Base-by-base conservation (phyloP, 2,113 vertebrate genomes). In the Podiceps cristatus region DNA sequence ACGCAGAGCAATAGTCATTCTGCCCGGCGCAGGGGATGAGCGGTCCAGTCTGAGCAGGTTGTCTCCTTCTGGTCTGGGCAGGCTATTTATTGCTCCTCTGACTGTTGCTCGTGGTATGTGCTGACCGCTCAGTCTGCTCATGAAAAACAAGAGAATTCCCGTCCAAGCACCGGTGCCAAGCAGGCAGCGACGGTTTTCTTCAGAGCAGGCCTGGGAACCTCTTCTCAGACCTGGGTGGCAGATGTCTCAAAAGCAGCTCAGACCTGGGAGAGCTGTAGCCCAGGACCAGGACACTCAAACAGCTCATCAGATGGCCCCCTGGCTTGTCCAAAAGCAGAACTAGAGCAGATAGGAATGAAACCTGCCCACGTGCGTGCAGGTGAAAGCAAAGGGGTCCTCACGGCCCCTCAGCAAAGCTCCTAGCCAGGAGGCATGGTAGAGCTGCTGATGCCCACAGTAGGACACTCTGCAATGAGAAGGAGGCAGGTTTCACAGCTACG, bases 51-150 rank as follows among this genome's bases (percentile, higher is more conserved):
- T 92, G 94, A 97, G 81, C 96, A 95, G 97, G 96, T 95, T 97
- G 94, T 96, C 88, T 96, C 97, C 95, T 95, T 95, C 97, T 96
- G 95, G 31, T 92, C 90, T 92, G 86, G 59, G 64, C 35, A 95
- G 55, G 94, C 92, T 97, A 97, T 97, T 97, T 97, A 94, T 97
- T 96, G 73, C 94, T 96, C 16, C 83, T 94, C 68, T 97, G 96
- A 97, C 96, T 96, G 93, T 95, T 96, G 62, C 96, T 91, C 73
- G 5, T 96, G 96, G 97, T 95, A 97, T 97, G 94, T 88, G 96
- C 95, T 97, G 96, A 97, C 96, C 93, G 27, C 94, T 92, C 88
- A 97, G 95, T 20, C 88, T 88, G 86, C 90, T 97, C 17, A 1
- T 86, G 92, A 86, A 97, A 96, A 94, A 97, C 95, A 96, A 91